phyloP scores from a whole-genome alignment of 2,113 vertebrate species.

The Poeciliopsis prolifica region DNA sequence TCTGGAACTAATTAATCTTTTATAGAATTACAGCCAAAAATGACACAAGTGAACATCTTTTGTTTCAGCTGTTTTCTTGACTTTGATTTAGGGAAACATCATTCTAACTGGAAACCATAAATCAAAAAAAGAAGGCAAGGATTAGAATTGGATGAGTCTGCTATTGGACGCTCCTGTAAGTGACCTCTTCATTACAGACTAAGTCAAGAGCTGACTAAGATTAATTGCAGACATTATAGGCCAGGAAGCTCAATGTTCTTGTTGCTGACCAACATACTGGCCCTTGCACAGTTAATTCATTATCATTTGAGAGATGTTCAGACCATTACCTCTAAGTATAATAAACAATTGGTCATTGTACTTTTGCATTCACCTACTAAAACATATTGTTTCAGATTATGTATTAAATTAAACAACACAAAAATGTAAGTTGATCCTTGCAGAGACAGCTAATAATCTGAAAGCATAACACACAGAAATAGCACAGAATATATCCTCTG shows the following conservation, averaged over 20 bases:
- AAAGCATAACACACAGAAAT: not conserved
- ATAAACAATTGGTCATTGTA: conserved; percentile 64
- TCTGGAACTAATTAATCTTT: not conserved
- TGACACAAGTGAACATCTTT: not conserved
- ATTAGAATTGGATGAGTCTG: conserved; percentile 15
- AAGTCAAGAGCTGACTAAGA: conserved; percentile 56
- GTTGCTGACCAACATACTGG: conserved; percentile 76
- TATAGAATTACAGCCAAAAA: not conserved
- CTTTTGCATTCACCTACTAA: conserved; percentile 52
- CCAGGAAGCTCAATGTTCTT: conserved; percentile 61
- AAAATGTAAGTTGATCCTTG: not conserved
- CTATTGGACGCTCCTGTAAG: conserved; percentile 39
- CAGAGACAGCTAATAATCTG: not conserved
- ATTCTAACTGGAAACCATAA: not conserved
- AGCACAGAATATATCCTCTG: too few relatives aligned
- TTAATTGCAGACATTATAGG: conserved; percentile 65
- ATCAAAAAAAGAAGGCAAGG: not conserved
- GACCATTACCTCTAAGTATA: conserved; percentile 67
- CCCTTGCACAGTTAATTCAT: conserved; percentile 72
- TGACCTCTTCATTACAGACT: conserved; percentile 49
- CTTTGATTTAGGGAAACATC: not conserved
- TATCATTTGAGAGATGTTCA: conserved; percentile 63
- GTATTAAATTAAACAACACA: conserved; percentile 33
- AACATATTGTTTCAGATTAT: conserved; percentile 40
- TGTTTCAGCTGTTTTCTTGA: not conserved